Evolutionary conservation across 2,888 invertebrate species (phyloP).

Genomic region (Apoderus coryli): DNA sequence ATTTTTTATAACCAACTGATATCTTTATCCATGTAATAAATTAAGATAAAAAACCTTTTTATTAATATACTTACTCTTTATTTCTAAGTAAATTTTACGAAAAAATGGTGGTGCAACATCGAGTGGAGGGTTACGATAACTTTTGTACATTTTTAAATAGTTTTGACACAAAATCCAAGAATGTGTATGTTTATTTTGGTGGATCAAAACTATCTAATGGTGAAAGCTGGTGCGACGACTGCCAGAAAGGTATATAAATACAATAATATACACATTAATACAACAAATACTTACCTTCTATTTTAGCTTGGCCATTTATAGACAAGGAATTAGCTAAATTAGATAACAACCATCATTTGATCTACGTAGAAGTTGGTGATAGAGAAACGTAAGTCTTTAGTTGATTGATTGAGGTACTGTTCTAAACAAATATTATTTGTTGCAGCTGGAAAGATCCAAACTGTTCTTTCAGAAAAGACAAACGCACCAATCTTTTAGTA

Average conservation of each 20-base stretch:
- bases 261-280: slow-evolving; percentile 1
- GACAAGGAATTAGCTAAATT: slow-evolving; percentile 48
- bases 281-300: slow-evolving; percentile 9
- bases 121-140: slow-evolving; percentile 45
- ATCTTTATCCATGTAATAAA: too few relatives aligned
- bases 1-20: too few relatives aligned
- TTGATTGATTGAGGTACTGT: too few relatives aligned
- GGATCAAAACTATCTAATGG: slow-evolving; percentile 51
- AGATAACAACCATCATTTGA: slow-evolving; percentile 48
- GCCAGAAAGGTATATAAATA: slow-evolving; percentile 53
- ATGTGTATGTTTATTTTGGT: slow-evolving; percentile 45
- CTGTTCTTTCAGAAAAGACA: slow-evolving; percentile 69
- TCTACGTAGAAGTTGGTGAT: slow-evolving; percentile 67
- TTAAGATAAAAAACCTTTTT: too few relatives aligned
- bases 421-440: too few relatives aligned
- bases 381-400: slow-evolving; percentile 49
- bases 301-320: slow-evolving; percentile 63
- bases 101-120: slow-evolving; percentile 36
- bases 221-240: slow-evolving; percentile 82
- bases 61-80: too few relatives aligned
- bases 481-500: slow-evolving; percentile 53
- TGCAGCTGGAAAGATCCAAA: slow-evolving; percentile 72
- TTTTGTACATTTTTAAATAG: slow-evolving; percentile 41
- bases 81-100: too few relatives aligned
- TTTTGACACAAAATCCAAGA: slow-evolving; percentile 33